These are phyloP conservation scores for Atrina japonica DNA, from an alignment of 2,888 invertebrate genomes.

Conservation along the genomic window DNA sequence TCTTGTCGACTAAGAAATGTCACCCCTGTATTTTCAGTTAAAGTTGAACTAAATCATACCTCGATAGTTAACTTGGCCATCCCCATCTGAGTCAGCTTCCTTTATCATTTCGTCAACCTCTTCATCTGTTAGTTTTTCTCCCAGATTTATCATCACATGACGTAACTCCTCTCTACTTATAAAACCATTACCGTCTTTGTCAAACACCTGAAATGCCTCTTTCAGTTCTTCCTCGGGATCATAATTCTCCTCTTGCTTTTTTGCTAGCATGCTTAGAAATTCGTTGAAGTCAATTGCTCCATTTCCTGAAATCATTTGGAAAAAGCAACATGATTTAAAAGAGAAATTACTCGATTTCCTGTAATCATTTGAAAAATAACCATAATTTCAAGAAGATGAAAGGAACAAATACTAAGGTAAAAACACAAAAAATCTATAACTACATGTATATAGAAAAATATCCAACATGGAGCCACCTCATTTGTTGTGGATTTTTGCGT, in stretches of 20 bases:
- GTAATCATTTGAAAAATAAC: too few relatives aligned
- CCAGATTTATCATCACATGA: slow-evolving; percentile 99
- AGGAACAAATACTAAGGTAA: too few relatives aligned
- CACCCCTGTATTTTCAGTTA: too few relatives aligned
- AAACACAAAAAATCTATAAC: too few relatives aligned
- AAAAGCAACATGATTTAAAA: too few relatives aligned
- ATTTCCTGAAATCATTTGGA: slow-evolving; percentile 84
- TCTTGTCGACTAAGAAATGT: too few relatives aligned
- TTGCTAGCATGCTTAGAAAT: slow-evolving; percentile 99
- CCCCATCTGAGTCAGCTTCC: slow-evolving; percentile 99
- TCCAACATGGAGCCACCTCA: too few relatives aligned
- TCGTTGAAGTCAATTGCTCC: slow-evolving; percentile 99
- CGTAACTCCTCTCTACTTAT: slow-evolving; percentile 98
- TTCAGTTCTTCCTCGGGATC: slow-evolving; percentile 99
- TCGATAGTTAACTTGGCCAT: slow-evolving; percentile 99
- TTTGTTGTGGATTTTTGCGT: too few relatives aligned
- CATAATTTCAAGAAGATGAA: too few relatives aligned
- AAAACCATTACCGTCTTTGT: slow-evolving; percentile 99
- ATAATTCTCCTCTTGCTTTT: slow-evolving; percentile 98
- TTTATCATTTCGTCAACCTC: slow-evolving; percentile 99
- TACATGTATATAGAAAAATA: too few relatives aligned
- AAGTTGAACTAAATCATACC: too few relatives aligned
- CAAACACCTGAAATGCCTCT: slow-evolving; percentile 98
- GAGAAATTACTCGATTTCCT: slow-evolving; percentile 97
- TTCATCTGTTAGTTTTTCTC: slow-evolving; percentile 99